A percentile compares a stretch with the other conserved stretches of the same genome.
Evolutionary conservation across 2,888 invertebrate species (phyloP).

Genomic region (Caenorhabditis macrosperma): DNA sequence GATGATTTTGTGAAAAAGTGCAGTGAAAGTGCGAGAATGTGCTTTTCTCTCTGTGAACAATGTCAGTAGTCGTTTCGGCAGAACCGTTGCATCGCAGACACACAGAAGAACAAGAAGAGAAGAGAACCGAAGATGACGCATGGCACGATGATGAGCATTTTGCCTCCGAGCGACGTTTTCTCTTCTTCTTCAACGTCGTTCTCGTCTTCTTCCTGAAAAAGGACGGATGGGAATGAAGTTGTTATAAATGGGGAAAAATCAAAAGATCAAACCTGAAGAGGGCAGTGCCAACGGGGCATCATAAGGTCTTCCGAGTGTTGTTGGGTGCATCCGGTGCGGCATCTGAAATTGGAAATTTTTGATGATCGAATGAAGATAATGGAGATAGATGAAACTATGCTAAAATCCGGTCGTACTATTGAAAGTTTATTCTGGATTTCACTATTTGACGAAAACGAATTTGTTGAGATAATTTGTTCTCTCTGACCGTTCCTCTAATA

Average conservation of each 20-base stretch:
- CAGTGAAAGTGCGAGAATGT: neutral
- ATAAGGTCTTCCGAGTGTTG: constrained; percentile 70
- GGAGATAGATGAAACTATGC: neutral
- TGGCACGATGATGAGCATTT: constrained; percentile 65
- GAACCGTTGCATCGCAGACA: constrained; percentile 66
- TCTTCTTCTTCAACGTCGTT: constrained; percentile 63
- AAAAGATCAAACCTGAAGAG: constrained; percentile 57
- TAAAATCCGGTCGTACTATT: too few species aligned
- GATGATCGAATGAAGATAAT: neutral
- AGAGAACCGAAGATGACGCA: constrained; percentile 61
- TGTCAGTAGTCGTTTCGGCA: constrained; percentile 61
- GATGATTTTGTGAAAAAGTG: neutral
- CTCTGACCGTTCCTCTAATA: too few species aligned
- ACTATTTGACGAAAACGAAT: too few species aligned
- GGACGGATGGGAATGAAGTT: neutral
- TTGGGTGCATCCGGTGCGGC: constrained; percentile 67
- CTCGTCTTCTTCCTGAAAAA: constrained; percentile 65
- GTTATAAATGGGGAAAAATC: neutral
- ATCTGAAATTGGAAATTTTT: constrained; percentile 40
- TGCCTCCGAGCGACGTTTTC: constrained; percentile 58
- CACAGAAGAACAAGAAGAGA: constrained; percentile 66
- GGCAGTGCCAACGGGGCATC: constrained; percentile 71
- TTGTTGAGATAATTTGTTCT: too few species aligned
- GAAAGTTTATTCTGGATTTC: too few species aligned
- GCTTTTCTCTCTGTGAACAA: neutral